Conservation (phyloP, 2,113 vertebrate species). For the Lagenorhynchus albirostris region DNA sequence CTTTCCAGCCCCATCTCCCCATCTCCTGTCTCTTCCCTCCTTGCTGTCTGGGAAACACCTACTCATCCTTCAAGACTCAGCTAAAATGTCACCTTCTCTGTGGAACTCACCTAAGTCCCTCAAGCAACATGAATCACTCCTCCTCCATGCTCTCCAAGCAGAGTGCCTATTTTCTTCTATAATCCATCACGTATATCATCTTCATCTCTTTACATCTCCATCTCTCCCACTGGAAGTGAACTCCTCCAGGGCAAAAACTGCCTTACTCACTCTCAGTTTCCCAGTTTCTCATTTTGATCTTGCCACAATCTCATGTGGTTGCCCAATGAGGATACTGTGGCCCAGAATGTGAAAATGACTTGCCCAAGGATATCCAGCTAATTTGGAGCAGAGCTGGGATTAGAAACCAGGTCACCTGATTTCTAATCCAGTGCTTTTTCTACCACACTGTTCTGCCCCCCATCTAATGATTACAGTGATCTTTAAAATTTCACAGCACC, state of each 20-base stretch:
- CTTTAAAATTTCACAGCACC: not conserved
- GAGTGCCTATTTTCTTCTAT: not conserved
- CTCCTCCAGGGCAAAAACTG: not conserved
- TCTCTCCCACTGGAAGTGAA: not conserved
- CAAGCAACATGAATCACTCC: not conserved
- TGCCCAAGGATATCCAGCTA: not conserved
- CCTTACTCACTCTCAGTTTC: not conserved
- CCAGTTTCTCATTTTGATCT: not conserved
- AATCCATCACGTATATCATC: not conserved
- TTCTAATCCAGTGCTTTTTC: not conserved
- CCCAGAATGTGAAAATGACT: not conserved
- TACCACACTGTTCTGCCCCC: not conserved
- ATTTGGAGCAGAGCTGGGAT: not conserved
- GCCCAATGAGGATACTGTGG: not conserved
- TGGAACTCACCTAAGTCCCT: not conserved
- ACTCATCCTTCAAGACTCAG: not conserved
- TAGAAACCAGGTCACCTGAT: not conserved
- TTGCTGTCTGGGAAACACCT: not conserved
- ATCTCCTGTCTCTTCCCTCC: not conserved
- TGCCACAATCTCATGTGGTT: not conserved
- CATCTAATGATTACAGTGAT: not conserved
- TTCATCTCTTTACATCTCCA: not conserved
- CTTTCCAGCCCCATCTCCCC: not conserved
- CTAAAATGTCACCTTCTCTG: not conserved
- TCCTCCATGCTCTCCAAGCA: not conserved